These are phyloP conservation scores for Gallinago jamesoni DNA, from an alignment of 2,113 vertebrate genomes.

Conservation along the genomic window DNA sequence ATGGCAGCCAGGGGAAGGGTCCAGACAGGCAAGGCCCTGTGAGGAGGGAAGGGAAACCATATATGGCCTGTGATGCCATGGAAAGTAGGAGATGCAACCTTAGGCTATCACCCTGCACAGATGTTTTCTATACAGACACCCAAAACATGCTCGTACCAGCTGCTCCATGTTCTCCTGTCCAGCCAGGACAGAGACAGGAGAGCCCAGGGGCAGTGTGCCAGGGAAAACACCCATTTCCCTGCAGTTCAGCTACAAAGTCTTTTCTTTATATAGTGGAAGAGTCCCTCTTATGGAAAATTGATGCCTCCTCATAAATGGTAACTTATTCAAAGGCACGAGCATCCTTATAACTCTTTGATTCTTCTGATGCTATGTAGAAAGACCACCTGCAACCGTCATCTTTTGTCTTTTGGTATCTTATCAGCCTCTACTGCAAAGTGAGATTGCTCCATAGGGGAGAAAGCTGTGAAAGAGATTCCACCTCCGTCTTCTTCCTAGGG, in stretches of 20 bases:
- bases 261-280: background rate
- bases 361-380: background rate
- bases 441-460: background rate
- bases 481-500: background rate
- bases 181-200: background rate
- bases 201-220: fast-evolving
- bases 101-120: background rate
- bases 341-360: too few species aligned
- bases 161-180: background rate
- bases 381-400: background rate
- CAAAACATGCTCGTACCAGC: fast-evolving
- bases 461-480: background rate
- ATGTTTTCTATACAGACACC: background rate
- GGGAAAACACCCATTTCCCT: too few species aligned
- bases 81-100: background rate
- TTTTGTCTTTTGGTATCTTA: background rate
- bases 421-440: background rate
- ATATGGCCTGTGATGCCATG: fast-evolving
- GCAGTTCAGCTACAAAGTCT: background rate
- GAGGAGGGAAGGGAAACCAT: background rate
- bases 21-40: background rate
- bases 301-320: background rate
- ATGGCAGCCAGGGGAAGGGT: background rate
- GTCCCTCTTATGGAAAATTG: background rate
- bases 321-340: background rate